phyloP scores from a whole-genome alignment of 2,113 vertebrate species.

The Recurvirostra avosetta region DNA sequence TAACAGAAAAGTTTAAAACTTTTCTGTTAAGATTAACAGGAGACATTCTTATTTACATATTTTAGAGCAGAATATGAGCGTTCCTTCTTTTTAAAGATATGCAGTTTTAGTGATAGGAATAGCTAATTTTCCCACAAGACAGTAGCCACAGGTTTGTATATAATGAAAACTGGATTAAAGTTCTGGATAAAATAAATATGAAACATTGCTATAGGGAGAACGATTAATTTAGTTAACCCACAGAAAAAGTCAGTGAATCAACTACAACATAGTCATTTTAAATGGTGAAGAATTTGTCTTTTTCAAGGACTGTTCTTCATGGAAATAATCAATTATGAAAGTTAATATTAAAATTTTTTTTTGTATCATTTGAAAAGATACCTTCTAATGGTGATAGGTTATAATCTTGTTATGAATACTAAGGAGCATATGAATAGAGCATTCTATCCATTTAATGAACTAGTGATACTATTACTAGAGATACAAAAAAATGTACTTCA shows the following conservation, averaged over 20 bases:
- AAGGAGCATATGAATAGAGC: not conserved
- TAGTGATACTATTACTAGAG: not conserved
- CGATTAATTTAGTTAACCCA: not conserved
- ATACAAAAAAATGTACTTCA: not conserved
- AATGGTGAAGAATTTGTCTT: not conserved
- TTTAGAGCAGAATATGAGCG: not conserved
- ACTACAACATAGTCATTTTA: not conserved
- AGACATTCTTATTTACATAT: not conserved
- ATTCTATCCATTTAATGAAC: not conserved
- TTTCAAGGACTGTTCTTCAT: not conserved
- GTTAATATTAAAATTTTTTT: not conserved
- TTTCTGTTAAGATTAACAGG: not conserved
- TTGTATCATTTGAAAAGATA: not conserved
- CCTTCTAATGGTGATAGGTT: not conserved
- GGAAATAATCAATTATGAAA: constrained; percentile 11
- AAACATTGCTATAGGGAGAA: not conserved
- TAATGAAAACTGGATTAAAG: not conserved
- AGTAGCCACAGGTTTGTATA: not conserved
- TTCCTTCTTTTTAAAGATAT: not conserved
- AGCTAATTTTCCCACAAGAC: not conserved
- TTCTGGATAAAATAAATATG: not conserved
- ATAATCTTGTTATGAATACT: not conserved
- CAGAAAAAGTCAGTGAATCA: not conserved
- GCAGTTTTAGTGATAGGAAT: not conserved
- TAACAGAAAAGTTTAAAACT: not conserved